Conservation (phyloP, 2,797 vertebrate species). For the Microchirus variegatus region DNA sequence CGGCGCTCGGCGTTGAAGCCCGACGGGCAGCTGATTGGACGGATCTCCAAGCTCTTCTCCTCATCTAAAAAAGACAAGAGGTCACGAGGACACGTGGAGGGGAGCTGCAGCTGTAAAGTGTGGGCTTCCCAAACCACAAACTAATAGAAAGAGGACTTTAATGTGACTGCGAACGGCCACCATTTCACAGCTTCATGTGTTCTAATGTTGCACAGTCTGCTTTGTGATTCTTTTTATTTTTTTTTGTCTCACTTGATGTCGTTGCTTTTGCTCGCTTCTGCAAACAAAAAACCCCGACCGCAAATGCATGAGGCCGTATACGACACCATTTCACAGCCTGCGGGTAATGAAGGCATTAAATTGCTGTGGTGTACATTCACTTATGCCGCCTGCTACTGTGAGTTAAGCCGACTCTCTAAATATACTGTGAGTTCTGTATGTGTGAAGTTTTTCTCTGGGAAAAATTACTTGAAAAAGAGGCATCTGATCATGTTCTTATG, state of each 20-base stretch:
- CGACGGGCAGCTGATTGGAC: constrained; percentile 74
- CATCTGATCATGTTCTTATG: constrained; percentile 3
- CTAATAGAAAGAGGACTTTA: too few relatives aligned
- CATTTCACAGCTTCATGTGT: too few relatives aligned
- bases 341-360: too few relatives aligned
- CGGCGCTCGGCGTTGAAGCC: constrained; percentile 81
- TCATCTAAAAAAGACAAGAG: constrained; percentile 66
- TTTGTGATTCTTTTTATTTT: neutral
- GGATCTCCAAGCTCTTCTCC: constrained; percentile 79
- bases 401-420: too few relatives aligned
- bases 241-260: neutral
- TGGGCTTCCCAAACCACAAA: too few relatives aligned
- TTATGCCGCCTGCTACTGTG: neutral
- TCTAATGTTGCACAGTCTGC: neutral
- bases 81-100: neutral
- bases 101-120: neutral
- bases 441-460: too few relatives aligned
- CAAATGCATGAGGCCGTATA: neutral
- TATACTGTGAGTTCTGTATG: neutral
- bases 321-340: neutral
- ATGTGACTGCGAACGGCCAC: too few relatives aligned
- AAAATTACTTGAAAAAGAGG: too few relatives aligned
- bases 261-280: neutral
- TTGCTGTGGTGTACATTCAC: neutral
- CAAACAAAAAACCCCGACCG: neutral